Evolutionary conservation across 1,140 invertebrate genomes (phyloP), one percentile per base, ranked within the genome.

Genomic region (Nasonia longicornis): DNA sequence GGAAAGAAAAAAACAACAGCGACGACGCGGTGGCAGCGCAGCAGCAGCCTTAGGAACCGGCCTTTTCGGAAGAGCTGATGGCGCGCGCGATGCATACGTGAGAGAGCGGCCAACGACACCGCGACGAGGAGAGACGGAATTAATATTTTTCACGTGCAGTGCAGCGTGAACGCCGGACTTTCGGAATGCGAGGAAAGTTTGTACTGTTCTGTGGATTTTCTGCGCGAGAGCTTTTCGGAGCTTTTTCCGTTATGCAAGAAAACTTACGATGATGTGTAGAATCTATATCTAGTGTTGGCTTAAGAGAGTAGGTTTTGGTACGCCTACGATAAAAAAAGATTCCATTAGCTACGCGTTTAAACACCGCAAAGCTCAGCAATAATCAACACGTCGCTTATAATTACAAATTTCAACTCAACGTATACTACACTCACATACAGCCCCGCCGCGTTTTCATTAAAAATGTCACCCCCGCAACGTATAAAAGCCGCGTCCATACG

Each of bases 11-110:
- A 64, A 70, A 26, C 64, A 16, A 35, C 31, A 35, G 67, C 22
- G 22, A 42, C 35, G 58, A 3, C 3, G 31, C 31, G 4, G 31
- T 6, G 4, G 31, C 31, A 35, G 31, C 31, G 31, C 31, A 31
- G 4, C 31, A 35, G 31, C 31, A 16, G 35, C 58, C 48, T 29
- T 71, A 77, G 64, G 48, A 82, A 73, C 75, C 75, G 70, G 72
- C 79, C 72, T 73, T 79, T 79, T 79, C 35, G 70, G 8, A 73
- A 14, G 52, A 67, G 64, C 29, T n/a, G 76, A 67, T 64, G 31
- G 31, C 70, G 72, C 70, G 72, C 76, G 38, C 42, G 58, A 66
- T 74, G 81, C 81, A 82, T 79, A 79, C 75, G 52, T 73, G 78
- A 82, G 52, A 8, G n/a, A 26, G 66, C 38, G 74, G 67, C 67